Base-by-base conservation (phyloP, 2,888 invertebrate species). In the Tigriopus californicus region DNA sequence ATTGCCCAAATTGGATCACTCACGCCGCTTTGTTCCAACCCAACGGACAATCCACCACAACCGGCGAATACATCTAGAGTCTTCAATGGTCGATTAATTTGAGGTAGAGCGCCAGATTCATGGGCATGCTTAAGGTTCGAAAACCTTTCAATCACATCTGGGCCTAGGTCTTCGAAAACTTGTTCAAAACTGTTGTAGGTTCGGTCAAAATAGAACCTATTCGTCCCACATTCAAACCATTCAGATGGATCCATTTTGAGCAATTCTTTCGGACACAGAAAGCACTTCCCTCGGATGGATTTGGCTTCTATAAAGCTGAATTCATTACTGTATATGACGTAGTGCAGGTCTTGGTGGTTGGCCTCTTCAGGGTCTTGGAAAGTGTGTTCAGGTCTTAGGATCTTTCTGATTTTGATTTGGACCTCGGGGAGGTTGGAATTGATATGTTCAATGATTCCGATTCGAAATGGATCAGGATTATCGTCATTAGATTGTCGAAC, bases 11-110 rank as follows among this genome's bases (percentile, higher is more conserved):
- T 71, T 51, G 80, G 79, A 57, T 81, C 79, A 0, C 81, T 77
- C 3, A 82, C 70, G 0, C 83, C 83, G 4, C 84, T 76, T 62
- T 72, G 70, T 61, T 72, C 71, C 62, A 74, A 70, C 1, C 73
- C 73, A 61, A 24, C 5, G 25, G 46, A 44, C 11, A 56, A 44
- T 0, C 83, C 88, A 48, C 88, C 88, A 70, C 87, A 87, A 0
- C 88, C 88, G 62, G 87, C 85, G 70, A 89, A 89, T 24, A 88
- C 81, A 67, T 88, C 88, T 65, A 88, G 71, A 44, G 81, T 79
- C 63, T 76, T 73, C 60, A 89, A 67, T 10, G 41, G 41, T 33
- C 79, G 79, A 59, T 71, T 69, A 0, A 75, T 65, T 61, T 59
- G 44, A 11, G 64, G 63, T 49, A 64, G 62, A 1, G 61, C 60